These are phyloP conservation scores for Ectemnius lituratus DNA, from an alignment of 2,888 invertebrate species.

Conservation along the genomic window DNA sequence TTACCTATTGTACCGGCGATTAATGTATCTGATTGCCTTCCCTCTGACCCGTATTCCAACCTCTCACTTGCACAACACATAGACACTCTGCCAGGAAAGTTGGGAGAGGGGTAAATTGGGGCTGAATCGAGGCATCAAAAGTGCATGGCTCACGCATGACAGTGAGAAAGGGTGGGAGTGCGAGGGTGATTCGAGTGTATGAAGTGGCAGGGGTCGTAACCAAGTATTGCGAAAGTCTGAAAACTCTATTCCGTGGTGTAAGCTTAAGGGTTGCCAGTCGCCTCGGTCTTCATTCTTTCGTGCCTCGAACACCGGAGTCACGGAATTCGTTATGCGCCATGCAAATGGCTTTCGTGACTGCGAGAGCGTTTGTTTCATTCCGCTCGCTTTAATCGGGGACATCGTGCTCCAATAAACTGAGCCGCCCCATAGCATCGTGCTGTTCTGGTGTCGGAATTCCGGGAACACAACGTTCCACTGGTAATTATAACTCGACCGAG, in stretches of 20 bases:
- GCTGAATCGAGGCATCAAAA: no score
- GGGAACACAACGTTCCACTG: conserved; percentile 36
- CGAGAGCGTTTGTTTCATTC: conserved; percentile 54
- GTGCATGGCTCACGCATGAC: no score
- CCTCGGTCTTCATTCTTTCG: conserved; percentile 44
- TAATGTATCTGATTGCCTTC: no score
- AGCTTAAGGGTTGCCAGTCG: conserved; percentile 43
- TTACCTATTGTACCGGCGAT: not conserved
- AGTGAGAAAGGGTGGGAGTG: no score
- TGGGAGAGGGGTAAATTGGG: no score
- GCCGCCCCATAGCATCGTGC: not conserved
- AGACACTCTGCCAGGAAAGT: no score
- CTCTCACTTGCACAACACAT: no score
- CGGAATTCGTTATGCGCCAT: conserved; percentile 57
- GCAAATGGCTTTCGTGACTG: conserved; percentile 54
- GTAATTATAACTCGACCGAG: not conserved
- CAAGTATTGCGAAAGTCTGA: no score
- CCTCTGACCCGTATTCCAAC: no score
- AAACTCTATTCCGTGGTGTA: conserved; percentile 30
- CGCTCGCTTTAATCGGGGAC: conserved; percentile 56
- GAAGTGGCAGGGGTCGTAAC: no score
- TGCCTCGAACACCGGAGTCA: conserved; percentile 43
- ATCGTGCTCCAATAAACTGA: conserved; percentile 52
- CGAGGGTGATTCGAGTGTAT: no score
- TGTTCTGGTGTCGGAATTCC: conserved; percentile 19